Evolutionary conservation across 1,140 invertebrate genomes (phyloP).

Genomic region (Polypedilum pembai): DNA sequence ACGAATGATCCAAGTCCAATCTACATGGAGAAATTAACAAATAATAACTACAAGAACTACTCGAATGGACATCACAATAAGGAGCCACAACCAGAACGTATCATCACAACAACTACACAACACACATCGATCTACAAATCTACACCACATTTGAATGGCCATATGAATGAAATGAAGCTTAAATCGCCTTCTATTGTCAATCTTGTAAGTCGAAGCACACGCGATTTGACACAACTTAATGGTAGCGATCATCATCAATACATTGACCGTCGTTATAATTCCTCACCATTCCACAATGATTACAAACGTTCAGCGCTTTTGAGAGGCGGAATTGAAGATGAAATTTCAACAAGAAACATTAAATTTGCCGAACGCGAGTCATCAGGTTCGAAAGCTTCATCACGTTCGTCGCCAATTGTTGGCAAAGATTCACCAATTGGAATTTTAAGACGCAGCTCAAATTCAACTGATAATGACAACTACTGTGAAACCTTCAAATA

Average conservation of each 20-base stretch:
- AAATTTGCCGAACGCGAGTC: neutral
- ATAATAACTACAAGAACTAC: slow-evolving; percentile 37
- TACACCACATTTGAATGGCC: slow-evolving; percentile 64
- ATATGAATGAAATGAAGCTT: slow-evolving; percentile 38
- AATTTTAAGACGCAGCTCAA: slow-evolving; percentile 50
- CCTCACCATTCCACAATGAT: slow-evolving; percentile 34
- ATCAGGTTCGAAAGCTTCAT: slow-evolving; percentile 16
- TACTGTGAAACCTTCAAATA: slow-evolving; percentile 61
- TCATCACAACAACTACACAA: slow-evolving; percentile 30
- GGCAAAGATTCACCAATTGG: slow-evolving; percentile 31
- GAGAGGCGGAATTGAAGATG: slow-evolving; percentile 32
- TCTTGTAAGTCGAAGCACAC: slow-evolving; percentile 71
- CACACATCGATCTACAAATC: slow-evolving; percentile 55
- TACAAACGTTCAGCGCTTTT: slow-evolving; percentile 43
- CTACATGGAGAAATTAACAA: slow-evolving; percentile 42
- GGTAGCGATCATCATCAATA: slow-evolving; percentile 35
- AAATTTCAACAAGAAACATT: neutral
- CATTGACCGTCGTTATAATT: slow-evolving; percentile 30
- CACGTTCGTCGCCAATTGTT: slow-evolving; percentile 7
- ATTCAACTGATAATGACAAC: slow-evolving; percentile 51
- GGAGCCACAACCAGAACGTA: neutral
- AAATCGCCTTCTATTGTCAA: slow-evolving; percentile 78
- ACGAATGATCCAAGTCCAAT: slow-evolving; percentile 43
- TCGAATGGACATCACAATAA: slow-evolving; percentile 31
- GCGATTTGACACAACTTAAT: slow-evolving; percentile 54